phyloP scores from a whole-genome alignment of 2,113 vertebrate species.

The Nycticorax nycticorax region DNA sequence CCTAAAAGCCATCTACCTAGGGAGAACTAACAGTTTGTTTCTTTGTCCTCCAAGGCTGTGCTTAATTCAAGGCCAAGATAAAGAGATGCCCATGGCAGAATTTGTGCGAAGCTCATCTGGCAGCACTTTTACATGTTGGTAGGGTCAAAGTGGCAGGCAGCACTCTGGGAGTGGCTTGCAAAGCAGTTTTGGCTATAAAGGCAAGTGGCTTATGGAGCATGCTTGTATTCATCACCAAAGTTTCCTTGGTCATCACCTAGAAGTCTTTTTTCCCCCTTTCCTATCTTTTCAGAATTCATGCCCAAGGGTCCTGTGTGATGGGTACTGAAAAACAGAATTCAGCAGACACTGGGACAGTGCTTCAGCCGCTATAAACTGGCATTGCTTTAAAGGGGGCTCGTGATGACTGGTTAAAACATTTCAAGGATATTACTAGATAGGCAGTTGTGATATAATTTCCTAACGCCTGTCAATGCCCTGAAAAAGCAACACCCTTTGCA shows the following conservation, averaged over 20 bases:
- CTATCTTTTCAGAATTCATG: not conserved
- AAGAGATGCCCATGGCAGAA: not conserved
- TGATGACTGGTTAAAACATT: not conserved
- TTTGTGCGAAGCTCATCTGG: not conserved
- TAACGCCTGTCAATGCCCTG: not conserved
- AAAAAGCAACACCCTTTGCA: not conserved
- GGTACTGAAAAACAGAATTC: not conserved
- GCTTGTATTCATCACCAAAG: not conserved
- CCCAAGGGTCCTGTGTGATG: not conserved
- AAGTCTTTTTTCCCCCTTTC: not conserved
- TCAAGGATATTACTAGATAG: not conserved
- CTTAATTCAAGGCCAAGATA: not conserved
- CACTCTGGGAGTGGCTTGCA: not conserved
- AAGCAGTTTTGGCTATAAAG: not conserved
- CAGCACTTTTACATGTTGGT: not conserved
- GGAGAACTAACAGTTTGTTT: not conserved
- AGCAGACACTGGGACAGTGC: not conserved
- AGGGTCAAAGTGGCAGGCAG: not conserved
- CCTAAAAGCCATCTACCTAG: not conserved
- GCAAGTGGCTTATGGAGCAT: not conserved
- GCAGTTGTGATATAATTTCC: not conserved
- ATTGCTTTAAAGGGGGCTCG: not conserved
- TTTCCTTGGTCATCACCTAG: not conserved
- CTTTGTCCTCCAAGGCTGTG: not conserved
- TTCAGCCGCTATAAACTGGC: not conserved